Evolutionary conservation across 2,888 invertebrate genomes (phyloP).

Genomic region (Parnassius mnemosyne): DNA sequence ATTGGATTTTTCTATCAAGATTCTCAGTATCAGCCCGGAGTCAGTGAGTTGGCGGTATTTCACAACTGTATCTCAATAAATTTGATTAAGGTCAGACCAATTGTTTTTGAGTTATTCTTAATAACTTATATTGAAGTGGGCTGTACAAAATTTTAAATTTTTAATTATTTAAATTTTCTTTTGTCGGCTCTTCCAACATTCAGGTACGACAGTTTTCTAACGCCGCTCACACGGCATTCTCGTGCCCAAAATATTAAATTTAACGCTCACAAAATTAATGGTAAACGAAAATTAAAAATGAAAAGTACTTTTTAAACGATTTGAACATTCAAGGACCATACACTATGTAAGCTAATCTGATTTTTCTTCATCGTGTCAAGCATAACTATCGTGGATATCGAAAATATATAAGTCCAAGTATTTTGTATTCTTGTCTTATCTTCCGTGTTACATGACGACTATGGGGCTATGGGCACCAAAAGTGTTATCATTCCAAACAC

Average conservation of each 20-base stretch:
- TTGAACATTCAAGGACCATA: not conserved
- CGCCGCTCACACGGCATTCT: too few species aligned
- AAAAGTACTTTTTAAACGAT: not conserved
- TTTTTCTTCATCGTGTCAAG: slow-evolving; percentile 2
- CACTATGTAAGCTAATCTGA: not conserved
- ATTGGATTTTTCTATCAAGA: too few species aligned
- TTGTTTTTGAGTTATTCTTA: too few species aligned
- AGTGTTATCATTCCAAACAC: slow-evolving; percentile 46
- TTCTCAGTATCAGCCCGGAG: too few species aligned
- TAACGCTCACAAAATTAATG: not conserved
- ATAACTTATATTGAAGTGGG: too few species aligned
- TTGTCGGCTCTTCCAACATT: too few species aligned
- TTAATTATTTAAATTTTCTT: too few species aligned
- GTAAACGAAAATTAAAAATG: not conserved
- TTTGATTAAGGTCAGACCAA: too few species aligned
- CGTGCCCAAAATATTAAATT: not conserved
- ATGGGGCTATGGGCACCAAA: not conserved
- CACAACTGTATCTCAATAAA: too few species aligned
- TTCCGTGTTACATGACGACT: slow-evolving; percentile 3
- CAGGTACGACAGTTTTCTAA: too few species aligned
- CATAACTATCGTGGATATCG: not conserved
- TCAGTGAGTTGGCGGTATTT: too few species aligned
- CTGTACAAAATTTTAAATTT: too few species aligned
- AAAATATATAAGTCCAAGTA: not conserved
- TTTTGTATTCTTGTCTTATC: slow-evolving; percentile 17